Conservation (phyloP, 2,113 vertebrate genomes). For the Ageneiosus marmoratus region DNA sequence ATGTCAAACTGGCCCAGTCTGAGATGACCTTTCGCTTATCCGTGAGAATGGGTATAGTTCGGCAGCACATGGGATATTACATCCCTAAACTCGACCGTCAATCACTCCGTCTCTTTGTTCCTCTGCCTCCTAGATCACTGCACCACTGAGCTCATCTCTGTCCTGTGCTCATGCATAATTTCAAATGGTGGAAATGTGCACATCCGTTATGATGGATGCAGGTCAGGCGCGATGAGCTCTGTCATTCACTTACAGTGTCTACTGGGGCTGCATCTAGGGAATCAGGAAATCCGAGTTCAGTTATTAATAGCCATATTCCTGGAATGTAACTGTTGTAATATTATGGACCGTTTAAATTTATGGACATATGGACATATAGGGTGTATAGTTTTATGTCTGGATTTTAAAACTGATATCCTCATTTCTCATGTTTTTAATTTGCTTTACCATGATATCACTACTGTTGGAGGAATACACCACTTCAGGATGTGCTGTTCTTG, state of each 20-base stretch:
- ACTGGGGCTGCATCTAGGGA: constrained; percentile 3
- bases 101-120: constrained; percentile 46
- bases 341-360: neutral
- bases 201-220: constrained; percentile 22
- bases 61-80: constrained; percentile 28
- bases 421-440: neutral
- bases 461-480: neutral
- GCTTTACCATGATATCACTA: neutral
- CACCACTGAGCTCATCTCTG: constrained; percentile 15
- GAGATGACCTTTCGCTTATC: constrained; percentile 50
- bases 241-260: constrained; percentile 35
- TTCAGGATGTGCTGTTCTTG: neutral
- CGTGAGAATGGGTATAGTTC: constrained; percentile 14
- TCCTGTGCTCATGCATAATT: constrained; percentile 42
- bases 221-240: constrained; percentile 36
- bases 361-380: neutral
- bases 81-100: constrained; percentile 42
- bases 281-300: constrained; percentile 15
- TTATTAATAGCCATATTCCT: constrained; percentile 1
- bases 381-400: neutral
- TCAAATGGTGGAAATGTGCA: neutral
- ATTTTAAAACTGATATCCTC: neutral
- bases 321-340: neutral
- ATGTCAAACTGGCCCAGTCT: constrained; percentile 29
- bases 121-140: constrained; percentile 16